phyloP scores from a whole-genome alignment of 2,797 vertebrate species.

The Enteromius anoplus region DNA sequence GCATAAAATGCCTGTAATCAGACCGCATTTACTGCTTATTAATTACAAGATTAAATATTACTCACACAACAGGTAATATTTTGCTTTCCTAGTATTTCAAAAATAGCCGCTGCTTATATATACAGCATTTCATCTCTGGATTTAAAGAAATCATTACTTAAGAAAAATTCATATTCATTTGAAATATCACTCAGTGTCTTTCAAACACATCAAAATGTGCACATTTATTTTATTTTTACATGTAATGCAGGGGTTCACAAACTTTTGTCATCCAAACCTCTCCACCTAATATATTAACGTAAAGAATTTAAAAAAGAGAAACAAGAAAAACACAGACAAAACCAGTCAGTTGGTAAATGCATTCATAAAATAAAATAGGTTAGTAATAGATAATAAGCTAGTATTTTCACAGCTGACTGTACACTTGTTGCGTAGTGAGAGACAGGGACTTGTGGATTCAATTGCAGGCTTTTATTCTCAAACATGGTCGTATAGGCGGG shows the following conservation, averaged over 20 bases:
- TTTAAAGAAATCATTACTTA: not conserved
- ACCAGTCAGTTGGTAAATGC: no score
- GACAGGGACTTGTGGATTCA: no score
- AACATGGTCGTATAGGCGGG: no score
- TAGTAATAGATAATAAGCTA: no score
- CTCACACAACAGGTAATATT: not conserved
- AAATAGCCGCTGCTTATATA: not conserved
- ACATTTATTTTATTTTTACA: no score
- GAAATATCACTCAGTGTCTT: not conserved
- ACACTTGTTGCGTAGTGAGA: not conserved
- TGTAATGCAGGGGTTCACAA: no score
- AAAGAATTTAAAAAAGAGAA: not conserved
- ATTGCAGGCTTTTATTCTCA: no score
- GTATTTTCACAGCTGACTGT: not conserved
- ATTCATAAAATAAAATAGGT: no score
- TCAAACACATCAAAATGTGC: no score
- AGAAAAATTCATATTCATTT: not conserved
- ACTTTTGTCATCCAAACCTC: no score
- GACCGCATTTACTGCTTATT: not conserved
- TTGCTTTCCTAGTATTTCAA: not conserved
- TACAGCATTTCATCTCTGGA: not conserved
- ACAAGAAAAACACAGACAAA: not conserved
- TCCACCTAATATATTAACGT: no score
- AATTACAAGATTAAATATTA: not conserved
- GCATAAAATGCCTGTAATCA: not conserved